Evolutionary conservation across 1,140 invertebrate genomes (phyloP).

Genomic region (Trichoplusia ni): DNA sequence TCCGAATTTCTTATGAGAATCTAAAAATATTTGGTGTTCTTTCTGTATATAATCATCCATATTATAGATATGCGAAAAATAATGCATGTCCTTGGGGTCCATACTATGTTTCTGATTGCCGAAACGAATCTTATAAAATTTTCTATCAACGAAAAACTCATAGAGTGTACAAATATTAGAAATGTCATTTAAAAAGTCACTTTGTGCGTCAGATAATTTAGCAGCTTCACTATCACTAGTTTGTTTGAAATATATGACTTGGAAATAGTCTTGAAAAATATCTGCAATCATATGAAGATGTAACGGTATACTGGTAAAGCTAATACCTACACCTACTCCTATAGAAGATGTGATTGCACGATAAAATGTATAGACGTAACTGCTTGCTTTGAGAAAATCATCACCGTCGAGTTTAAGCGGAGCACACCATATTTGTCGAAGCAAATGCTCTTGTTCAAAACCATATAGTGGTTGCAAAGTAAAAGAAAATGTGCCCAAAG

Average conservation of each 20-base stretch:
- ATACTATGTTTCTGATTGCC: conserved; percentile 4
- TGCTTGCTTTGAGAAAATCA: not conserved
- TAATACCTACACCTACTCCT: too few species aligned
- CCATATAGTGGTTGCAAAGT: not conserved
- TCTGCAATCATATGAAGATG: conserved; percentile 6
- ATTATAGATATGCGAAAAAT: not conserved
- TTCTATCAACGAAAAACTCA: conserved; percentile 10
- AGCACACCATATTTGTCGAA: not conserved
- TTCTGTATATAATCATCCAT: not conserved
- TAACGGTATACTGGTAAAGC: not conserved
- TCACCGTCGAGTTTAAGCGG: not conserved
- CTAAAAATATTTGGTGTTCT: not conserved
- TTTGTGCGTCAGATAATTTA: too few species aligned
- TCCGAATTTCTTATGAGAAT: conserved; percentile 18
- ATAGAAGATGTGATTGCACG: too few species aligned
- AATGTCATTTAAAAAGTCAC: not conserved
- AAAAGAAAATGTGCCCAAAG: conserved; percentile 5
- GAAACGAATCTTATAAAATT: conserved; percentile 13
- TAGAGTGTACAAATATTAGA: not conserved
- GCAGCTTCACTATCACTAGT: too few species aligned
- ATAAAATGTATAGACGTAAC: too few species aligned
- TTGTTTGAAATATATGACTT: not conserved
- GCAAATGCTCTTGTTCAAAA: not conserved
- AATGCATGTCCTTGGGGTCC: not conserved
- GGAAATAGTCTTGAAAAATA: not conserved